Base-by-base conservation (phyloP, 2,113 vertebrate species). In the Datnioides undecimradiatus region DNA sequence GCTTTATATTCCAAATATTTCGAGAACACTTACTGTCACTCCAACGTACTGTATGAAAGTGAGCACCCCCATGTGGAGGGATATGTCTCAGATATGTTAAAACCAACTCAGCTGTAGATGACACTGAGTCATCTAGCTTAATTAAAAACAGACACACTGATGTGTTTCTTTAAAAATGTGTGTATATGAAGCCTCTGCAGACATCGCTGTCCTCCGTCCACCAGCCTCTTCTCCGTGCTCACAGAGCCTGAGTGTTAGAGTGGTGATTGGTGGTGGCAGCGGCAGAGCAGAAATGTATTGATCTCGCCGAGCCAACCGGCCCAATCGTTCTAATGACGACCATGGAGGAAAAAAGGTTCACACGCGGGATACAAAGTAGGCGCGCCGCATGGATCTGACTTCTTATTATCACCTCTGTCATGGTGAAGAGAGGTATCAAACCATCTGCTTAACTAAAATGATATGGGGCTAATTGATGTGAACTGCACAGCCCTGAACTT, bases 41-140 rank as follows among this genome's bases (percentile, higher is more conserved):
- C n/a, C 2, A n/a, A n/a, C 5, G 25, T 10, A 10, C 25, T 38
- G 38, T 8, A 25, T 43, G 27, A 45, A 40, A 23, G 13, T n/a
- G 11, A 5, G 73, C 83, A 13, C 73, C 78, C 48, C 34, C 79
- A 58, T 59, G 14, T 74, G 79, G 73, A 82, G 8, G 40, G 14
- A 69, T 46, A 8, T 13, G 2, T 60, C 1, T 52, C 43, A 43
- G 16, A 12, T 6, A 17, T 13, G 29, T 23, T 12, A 62, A 17
- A 70, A 54, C 21, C 45, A 38, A 64, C 0, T 29, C 2, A 16
- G 36, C 16, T n/a, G 3, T 17, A n/a, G 14, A 48, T 25, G 33
- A 25, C 0, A 13, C 19, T n/a, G n/a, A 40, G n/a, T n/a, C n/a
- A n/a, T n/a, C n/a, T n/a, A n/a, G n/a, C n/a, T n/a, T n/a, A n/a